Evolutionary conservation across 2,888 invertebrate species (phyloP).

Genomic region (Synanthedon formicaeformis): DNA sequence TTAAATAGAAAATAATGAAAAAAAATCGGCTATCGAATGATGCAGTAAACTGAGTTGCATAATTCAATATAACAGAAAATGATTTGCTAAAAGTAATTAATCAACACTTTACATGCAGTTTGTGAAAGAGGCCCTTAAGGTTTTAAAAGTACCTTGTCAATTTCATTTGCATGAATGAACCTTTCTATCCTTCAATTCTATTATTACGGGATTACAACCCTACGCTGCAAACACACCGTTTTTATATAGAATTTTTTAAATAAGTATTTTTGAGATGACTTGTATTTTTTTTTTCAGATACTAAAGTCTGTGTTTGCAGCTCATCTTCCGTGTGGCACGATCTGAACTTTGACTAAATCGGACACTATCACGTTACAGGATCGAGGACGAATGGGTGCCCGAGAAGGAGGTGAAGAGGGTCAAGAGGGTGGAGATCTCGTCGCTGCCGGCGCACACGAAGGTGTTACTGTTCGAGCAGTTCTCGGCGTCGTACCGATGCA

Average conservation of each 20-base stretch:
- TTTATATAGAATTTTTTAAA: background rate
- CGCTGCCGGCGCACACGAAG: constrained; percentile 60
- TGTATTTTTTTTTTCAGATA: background rate
- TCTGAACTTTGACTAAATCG: constrained; percentile 5
- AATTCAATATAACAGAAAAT: no score
- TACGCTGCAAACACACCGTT: constrained; percentile 52
- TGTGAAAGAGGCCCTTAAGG: no score
- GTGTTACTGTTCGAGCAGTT: constrained; percentile 66
- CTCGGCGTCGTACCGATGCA: constrained; percentile 37
- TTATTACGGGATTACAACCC: constrained; percentile 43
- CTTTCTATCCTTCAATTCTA: background rate
- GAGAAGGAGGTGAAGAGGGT: constrained; percentile 76
- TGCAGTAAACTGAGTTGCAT: no score
- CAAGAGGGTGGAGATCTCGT: constrained; percentile 71
- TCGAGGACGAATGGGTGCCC: constrained; percentile 88
- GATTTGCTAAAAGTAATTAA: no score
- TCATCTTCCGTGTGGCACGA: constrained; percentile 45
- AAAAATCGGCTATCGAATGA: no score
- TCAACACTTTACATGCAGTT: no score
- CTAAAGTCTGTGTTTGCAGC: constrained; percentile 49
- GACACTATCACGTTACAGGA: constrained; percentile 61
- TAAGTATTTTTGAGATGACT: background rate
- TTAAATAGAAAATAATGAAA: no score
- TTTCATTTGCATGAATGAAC: background rate
- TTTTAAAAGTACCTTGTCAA: no score